Percentiles rank a stretch among this genome's conserved stretches.
Conservation (phyloP, 2,113 vertebrate species). For the Microtus richardsoni region DNA sequence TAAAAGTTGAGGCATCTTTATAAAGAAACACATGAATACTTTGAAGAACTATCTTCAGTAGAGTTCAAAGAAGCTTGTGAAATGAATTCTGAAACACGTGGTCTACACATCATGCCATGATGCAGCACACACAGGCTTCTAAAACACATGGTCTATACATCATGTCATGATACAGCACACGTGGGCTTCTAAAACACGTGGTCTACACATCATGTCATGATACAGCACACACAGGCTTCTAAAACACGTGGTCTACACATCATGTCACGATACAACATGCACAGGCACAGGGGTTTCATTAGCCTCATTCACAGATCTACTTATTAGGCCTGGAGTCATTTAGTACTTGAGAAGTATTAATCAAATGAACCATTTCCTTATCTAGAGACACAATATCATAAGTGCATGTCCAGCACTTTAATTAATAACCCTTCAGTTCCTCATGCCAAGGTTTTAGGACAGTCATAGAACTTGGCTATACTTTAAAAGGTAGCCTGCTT, state of each 20-base stretch:
- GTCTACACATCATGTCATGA: neutral
- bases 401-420: neutral
- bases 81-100: neutral
- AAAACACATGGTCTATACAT: neutral
- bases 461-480: neutral
- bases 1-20: neutral
- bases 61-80: slow-evolving; percentile 9
- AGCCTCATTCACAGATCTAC: neutral
- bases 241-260: neutral
- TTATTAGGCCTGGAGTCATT: neutral
- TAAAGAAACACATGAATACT: neutral
- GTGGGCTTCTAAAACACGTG: neutral
- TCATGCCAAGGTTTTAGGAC: slow-evolving; percentile 7
- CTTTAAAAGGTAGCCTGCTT: slow-evolving; percentile 1
- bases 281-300: neutral
- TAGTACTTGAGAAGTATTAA: neutral
- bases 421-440: neutral
- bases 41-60: slow-evolving; percentile 57
- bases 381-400: neutral
- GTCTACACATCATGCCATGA: neutral
- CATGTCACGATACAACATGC: neutral
- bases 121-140: neutral
- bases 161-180: neutral
- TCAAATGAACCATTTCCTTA: neutral
- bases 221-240: neutral